Evolutionary conservation across 2,797 vertebrate species (phyloP), one percentile per base, ranked within the genome.

Genomic region (Enteromius anoplus): DNA sequence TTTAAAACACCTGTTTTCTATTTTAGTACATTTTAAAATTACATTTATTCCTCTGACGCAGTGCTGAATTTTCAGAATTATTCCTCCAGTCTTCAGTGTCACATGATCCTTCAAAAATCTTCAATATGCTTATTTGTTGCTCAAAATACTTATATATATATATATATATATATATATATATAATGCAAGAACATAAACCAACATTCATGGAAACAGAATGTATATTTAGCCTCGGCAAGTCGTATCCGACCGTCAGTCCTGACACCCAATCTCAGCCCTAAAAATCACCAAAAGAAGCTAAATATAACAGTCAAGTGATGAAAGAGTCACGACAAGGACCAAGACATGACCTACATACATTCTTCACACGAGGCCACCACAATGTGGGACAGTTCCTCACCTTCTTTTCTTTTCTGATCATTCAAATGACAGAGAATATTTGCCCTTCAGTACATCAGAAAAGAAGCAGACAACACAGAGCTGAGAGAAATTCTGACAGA

Each of bases 221-320:
- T 94, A 94, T 94, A 95, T 95, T 93, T 94, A 95, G 93, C 86
- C 79, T 23, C 81, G 85, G 90, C 91, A 88, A 84, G 87, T 91
- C 92, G 90, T 91, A 89, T 92, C 91, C 92, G 91, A 93, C 89
- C 90, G 89, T 88, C 89, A 84, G 78, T 87, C 88, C 90, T 92
- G 94, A 94, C 93, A 95, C 91, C 89, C 88, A 92, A 95, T 93
- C 91, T 92, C 83, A 87, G 90, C 83, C 87, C 90, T 91, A 78
- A 90, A 91, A 93, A 93, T 92, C 87, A 92, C 89, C 85, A 86
- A 93, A 88, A 93, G 86, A 90, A 83, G 88, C 93, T 94, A 94
- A 94, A 95, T 93, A 94, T 95, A 95, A 92, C 92, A 90, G 91
- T 93, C 92, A 93, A 94, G 92, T 94, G 91, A 94, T 92, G 93